Evolutionary conservation across 1,140 invertebrate genomes (phyloP), one percentile per base, ranked within the genome.

Genomic region (Ostrea edulis): DNA sequence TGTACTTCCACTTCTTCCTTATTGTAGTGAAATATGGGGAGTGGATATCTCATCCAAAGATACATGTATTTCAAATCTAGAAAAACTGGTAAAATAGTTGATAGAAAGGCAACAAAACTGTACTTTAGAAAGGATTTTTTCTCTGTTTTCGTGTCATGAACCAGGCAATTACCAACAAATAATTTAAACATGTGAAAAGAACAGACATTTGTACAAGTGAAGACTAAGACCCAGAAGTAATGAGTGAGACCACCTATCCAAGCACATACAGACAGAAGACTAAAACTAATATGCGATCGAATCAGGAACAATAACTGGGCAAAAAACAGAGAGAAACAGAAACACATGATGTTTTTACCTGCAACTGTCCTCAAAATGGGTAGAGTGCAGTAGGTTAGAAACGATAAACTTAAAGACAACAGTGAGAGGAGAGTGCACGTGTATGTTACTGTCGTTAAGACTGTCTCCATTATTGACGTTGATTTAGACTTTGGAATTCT

Each of bases 311-410:
- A 52, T 52, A 82, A 35, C 85, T 93, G 92, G 12, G 91, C 91
- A 9, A 92, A 35, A 22, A 92, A 89, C 0, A 93, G 86, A 55
- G 85, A 92, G 11, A 85, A 54, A n/a, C 88, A 84, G 8, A 93
- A 85, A 81, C 84, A 82, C 90, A 92, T 93, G 20, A 89, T 91
- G 85, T 91, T 92, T 84, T 91, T 90, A 3, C 92, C 92, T 9
- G 93, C 91, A 44, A 92, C 22, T 0, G 93, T 92, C 14, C 91
- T 71, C 2, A 93, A 87, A 25, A 82, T 51, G 9, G 90, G 55
- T 71, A 93, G 91, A 0, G 89, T 53, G 53, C 82, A 86, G 71
- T 92, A 93, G 0, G 90, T 92, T 0, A 91, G 62, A 68, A 93
- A 87, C 8, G 90, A 87, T 12, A 93, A n/a, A 3, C 89, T 0